Evolutionary conservation across 2,888 invertebrate species (phyloP).

Genomic region (Lasiommata megera): DNA sequence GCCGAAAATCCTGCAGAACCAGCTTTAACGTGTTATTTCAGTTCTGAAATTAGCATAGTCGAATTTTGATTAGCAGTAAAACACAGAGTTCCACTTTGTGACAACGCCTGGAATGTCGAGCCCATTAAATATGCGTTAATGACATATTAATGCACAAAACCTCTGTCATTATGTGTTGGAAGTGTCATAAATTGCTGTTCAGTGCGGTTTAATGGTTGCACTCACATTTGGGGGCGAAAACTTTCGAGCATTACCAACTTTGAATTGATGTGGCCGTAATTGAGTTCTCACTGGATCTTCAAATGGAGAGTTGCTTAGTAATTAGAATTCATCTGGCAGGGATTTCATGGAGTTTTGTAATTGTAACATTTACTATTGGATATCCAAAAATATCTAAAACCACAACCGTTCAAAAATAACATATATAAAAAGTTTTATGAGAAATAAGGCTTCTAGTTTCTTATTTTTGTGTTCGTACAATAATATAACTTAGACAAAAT

Average conservation of each 20-base stretch:
- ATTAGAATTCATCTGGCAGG: too few relatives aligned
- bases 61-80: conserved; percentile 74
- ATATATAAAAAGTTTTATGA: too few relatives aligned
- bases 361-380: too few relatives aligned
- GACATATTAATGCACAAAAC: conserved; percentile 58
- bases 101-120: conserved; percentile 41
- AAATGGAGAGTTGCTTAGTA: background rate
- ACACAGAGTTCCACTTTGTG: conserved; percentile 42
- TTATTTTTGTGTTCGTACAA: too few relatives aligned
- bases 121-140: conserved; percentile 61
- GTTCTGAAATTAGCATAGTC: conserved; percentile 67
- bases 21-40: conserved; percentile 33
- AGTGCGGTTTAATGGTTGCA: conserved; percentile 11
- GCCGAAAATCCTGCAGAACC: conserved; percentile 15
- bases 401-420: too few relatives aligned
- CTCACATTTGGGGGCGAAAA: conserved; percentile 1
- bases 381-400: too few relatives aligned
- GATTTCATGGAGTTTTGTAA: too few relatives aligned
- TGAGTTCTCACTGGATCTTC: background rate
- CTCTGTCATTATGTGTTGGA: conserved; percentile 17
- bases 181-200: conserved; percentile 15
- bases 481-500: too few relatives aligned
- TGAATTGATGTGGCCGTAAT: conserved; percentile 3
- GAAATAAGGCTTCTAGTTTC: too few relatives aligned
- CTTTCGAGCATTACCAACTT: conserved; percentile 12